Conservation (phyloP, 2,113 vertebrate species). For the Coturnix japonica region DNA sequence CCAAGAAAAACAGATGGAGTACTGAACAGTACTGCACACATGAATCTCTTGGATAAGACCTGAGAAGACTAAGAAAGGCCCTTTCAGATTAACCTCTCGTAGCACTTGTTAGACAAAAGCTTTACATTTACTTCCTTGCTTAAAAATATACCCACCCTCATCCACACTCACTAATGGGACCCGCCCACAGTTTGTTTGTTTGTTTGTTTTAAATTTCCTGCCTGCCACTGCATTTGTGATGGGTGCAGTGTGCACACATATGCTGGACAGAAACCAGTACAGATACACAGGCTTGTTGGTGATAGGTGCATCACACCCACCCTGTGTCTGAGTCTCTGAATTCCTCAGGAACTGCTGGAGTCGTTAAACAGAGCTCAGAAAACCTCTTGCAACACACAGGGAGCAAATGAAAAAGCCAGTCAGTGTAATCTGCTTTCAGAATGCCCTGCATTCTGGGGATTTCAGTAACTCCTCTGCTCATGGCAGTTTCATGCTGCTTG, state of each 20-base stretch:
- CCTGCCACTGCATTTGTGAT: not conserved
- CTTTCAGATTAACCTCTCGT: not conserved
- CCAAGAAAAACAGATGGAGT: not conserved
- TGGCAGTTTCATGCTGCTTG: slow-evolving; percentile 66
- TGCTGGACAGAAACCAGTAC: not conserved
- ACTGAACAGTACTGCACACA: not conserved
- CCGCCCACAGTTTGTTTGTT: not conserved
- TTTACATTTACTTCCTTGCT: not conserved
- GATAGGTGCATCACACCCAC: not conserved
- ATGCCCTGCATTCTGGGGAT: slow-evolving; percentile 34
- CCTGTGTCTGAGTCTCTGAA: not conserved
- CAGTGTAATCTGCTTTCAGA: slow-evolving; percentile 56
- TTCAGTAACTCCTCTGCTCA: slow-evolving; percentile 48
- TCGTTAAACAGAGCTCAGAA: slow-evolving; percentile 55
- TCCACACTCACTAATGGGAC: not conserved
- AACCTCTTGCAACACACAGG: not conserved
- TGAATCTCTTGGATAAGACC: not conserved
- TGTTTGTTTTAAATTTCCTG: not conserved
- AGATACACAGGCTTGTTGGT: not conserved
- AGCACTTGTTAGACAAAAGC: not conserved
- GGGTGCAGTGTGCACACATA: not conserved
- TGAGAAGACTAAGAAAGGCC: not conserved
- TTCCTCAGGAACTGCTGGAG: slow-evolving; percentile 32
- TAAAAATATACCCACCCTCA: not conserved
- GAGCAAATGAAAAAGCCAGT: slow-evolving; percentile 52